phyloP scores from a whole-genome alignment of 1,140 invertebrate genomes.

The Drosophila tani region DNA sequence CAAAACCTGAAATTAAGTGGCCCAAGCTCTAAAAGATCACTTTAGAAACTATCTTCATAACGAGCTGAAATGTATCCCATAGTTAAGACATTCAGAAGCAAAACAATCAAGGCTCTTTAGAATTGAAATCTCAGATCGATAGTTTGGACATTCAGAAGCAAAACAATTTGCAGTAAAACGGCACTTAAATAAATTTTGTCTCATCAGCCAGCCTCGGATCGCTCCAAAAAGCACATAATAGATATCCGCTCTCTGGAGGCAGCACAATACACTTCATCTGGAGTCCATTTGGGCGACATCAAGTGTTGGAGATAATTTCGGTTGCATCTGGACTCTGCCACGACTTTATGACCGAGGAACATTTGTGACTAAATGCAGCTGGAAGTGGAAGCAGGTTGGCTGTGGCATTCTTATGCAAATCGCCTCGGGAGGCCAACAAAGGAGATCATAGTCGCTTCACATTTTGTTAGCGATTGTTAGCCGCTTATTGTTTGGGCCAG shows the following conservation, averaged over 20 bases:
- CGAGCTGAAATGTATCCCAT: slow-evolving; percentile 10
- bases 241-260: slow-evolving; percentile 35
- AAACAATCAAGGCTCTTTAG: slow-evolving; percentile 39
- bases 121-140: slow-evolving; percentile 43
- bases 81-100: slow-evolving; percentile 55
- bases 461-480: slow-evolving; percentile 76
- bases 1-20: not conserved
- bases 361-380: slow-evolving; percentile 44
- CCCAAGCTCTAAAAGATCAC: not conserved
- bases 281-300: slow-evolving; percentile 35
- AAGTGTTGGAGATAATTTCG: slow-evolving; percentile 42
- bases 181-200: slow-evolving; percentile 41
- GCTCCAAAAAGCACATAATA: slow-evolving; percentile 37
- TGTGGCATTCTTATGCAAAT: slow-evolving; percentile 77
- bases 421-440: slow-evolving; percentile 25
- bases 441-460: slow-evolving; percentile 47
- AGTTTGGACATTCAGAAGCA: slow-evolving; percentile 48
- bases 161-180: slow-evolving; percentile 78
- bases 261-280: slow-evolving; percentile 37
- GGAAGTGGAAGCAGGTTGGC: slow-evolving; percentile 55
- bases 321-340: slow-evolving; percentile 18
- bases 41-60: slow-evolving; percentile 21
- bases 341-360: slow-evolving; percentile 48
- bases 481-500: slow-evolving; percentile 57
- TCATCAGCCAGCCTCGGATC: slow-evolving; percentile 13